Evolutionary conservation across 1,140 invertebrate genomes (phyloP).

Genomic region (Apocrypta bakeri): DNA sequence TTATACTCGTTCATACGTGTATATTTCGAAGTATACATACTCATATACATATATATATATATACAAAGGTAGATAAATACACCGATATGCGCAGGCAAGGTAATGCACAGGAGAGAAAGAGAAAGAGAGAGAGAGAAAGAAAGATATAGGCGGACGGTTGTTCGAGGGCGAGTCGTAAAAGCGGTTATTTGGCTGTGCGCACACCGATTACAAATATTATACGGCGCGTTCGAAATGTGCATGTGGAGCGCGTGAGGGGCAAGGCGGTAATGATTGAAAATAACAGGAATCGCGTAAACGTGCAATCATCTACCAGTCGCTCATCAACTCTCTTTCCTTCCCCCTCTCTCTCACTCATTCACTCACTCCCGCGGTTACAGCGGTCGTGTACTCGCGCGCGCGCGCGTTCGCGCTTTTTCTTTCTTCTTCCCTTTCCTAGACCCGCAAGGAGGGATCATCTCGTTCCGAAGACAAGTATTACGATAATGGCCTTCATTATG

Average conservation of each 20-base stretch:
- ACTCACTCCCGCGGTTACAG: no score
- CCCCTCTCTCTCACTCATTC: no score
- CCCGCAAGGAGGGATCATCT: conserved; percentile 62
- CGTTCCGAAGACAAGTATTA: conserved; percentile 69
- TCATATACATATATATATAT: no score
- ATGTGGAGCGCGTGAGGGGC: conserved; percentile 6
- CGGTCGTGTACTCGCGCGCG: conserved; percentile 58
- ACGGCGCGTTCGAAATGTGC: not conserved
- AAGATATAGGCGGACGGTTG: not conserved
- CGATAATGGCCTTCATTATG: conserved; percentile 69
- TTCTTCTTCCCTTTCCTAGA: conserved; percentile 41
- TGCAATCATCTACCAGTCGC: conserved; percentile 61
- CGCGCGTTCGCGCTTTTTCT: conserved; percentile 1
- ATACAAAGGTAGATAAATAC: no score
- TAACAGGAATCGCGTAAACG: conserved; percentile 72
- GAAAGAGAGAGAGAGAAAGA: not conserved
- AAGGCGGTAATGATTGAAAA: conserved; percentile 69
- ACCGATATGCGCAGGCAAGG: not conserved
- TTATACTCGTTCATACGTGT: no score
- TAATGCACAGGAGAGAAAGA: not conserved
- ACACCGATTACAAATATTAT: conserved; percentile 41
- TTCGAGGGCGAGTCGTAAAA: conserved; percentile 31
- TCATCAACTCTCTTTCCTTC: no score
- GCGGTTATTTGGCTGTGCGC: conserved; percentile 39
- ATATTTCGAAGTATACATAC: no score